Evolutionary conservation across 2,888 invertebrate species (phyloP), one percentile per base, ranked within the genome.

Genomic region (Brachypterus glaber): DNA sequence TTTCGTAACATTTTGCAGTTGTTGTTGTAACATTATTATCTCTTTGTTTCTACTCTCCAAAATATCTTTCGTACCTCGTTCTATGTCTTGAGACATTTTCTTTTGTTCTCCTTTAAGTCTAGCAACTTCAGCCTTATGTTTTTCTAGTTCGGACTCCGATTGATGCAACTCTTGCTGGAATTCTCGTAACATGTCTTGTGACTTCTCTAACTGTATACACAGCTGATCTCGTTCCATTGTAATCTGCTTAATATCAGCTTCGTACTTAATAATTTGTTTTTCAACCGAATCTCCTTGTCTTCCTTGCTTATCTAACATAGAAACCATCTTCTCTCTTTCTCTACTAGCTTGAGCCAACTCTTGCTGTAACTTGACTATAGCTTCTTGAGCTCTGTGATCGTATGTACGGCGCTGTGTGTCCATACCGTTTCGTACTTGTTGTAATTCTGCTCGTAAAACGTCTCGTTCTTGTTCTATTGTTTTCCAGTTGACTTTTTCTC

Each of bases 181-280:
- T 65, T 89, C 89, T 65, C 90, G 82, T 40, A 92, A 68, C 79
- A 91, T 89, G 52, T 90, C 89, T 62, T 91, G 91, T 27, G 88
- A 89, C 67, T 92, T 91, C 63, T 91, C 90, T 58, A 92, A 63
- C 62, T 91, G 91, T 47, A 83, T 78, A 1, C 90, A 88, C 45
- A 92, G 65, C 63, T 91, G 90, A 61, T 91, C 90, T 33, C 87
- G 64, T 62, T 91, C 91, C 47, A 84, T 77, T 12, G 85, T 83
- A 53, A 91, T 63, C 62, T 90, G 88, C 55, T 88, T 88, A 38
- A 86, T 77, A 47, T 91, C 90, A 1, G 77, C 77, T 61, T 91
- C 90, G 51, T 88, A 68, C 63, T 89, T 89, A 35, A 82, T 79
- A 50, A 87, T 79, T 58, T 87, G 82, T 60, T 88, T 88, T 63